Evolutionary conservation across 2,888 invertebrate species (phyloP).

Genomic region (Sinopyrophorus schimmeli): DNA sequence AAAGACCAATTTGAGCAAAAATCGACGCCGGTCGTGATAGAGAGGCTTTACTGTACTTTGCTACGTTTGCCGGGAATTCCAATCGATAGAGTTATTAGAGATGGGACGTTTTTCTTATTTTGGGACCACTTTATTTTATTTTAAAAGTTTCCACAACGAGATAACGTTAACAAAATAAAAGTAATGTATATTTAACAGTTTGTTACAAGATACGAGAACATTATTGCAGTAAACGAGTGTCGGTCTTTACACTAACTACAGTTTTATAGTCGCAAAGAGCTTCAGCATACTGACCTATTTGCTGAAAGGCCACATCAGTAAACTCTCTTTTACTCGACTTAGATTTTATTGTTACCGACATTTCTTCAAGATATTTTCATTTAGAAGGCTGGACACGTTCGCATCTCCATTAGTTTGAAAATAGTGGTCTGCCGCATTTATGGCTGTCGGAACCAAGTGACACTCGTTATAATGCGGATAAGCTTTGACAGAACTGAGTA

Average conservation of each 20-base stretch:
- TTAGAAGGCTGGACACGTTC: constrained; percentile 24
- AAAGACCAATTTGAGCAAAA: too few relatives aligned
- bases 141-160: too few relatives aligned
- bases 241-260: too few relatives aligned
- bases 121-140: too few relatives aligned
- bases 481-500: constrained; percentile 28
- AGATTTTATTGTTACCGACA: constrained; percentile 22
- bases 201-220: too few relatives aligned
- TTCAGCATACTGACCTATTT: constrained; percentile 13
- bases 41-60: too few relatives aligned
- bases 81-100: constrained; percentile 16
- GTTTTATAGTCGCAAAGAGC: constrained; percentile 1
- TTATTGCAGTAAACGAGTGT: too few relatives aligned
- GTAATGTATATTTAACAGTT: too few relatives aligned
- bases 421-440: constrained; percentile 32
- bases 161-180: too few relatives aligned
- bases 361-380: constrained; percentile 14
- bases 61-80: not conserved
- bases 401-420: constrained; percentile 32
- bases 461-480: constrained; percentile 33
- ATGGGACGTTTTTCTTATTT: too few relatives aligned
- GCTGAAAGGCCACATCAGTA: constrained; percentile 5
- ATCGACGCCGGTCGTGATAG: too few relatives aligned
- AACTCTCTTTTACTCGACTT: constrained; percentile 5
- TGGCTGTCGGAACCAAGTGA: constrained; percentile 32